Evolutionary conservation across 2,113 vertebrate genomes (phyloP), one percentile per base, ranked within the genome.

Genomic region (Aldabrachelys gigantea): DNA sequence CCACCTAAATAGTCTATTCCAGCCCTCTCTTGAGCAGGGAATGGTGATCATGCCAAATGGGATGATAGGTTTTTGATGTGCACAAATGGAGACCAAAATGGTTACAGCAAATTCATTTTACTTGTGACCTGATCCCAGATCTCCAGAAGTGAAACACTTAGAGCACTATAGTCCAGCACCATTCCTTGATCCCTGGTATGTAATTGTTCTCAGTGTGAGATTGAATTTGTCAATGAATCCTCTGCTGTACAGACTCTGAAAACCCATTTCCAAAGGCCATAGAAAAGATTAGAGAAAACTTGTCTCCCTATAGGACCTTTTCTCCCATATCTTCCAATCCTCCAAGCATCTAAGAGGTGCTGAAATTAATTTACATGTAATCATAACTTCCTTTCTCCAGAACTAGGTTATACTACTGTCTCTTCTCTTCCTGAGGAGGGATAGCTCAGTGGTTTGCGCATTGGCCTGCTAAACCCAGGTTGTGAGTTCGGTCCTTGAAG

Each of bases 301-400:
- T 94, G 85, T 79, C 22, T 38, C 84, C 21, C 52, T 83, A 31
- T 24, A 89, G 76, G 27, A 24, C 50, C 6, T 84, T 84, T 84
- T 41, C 79, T 93, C 69, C 82, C 59, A 80, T 80, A 49, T 94
- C 62, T 44, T 90, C 72, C 3, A 86, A 27, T n/a, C 19, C 5
- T 27, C 86, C 83, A n/a, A 56, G 50, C 57, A 38, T 80, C 9
- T 84, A 72, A 47, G 75, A 44, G 41, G 24, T 78, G 27, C 2
- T 78, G 75, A 78, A 47, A 44, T 27, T 78, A 90, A 80, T 91
- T 82, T 80, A 31, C 8, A 24, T 0, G 27, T 7, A 10, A 4
- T 8, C 65, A 93, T 80, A 85, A 72, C 81, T 95, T 95, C 31
- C 13, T 94, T 94, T 83, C 9, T 81, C 9, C 79, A 57, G 25